Evolutionary conservation across 2,113 vertebrate genomes (phyloP).

Genomic region (Brachyistius frenatus): DNA sequence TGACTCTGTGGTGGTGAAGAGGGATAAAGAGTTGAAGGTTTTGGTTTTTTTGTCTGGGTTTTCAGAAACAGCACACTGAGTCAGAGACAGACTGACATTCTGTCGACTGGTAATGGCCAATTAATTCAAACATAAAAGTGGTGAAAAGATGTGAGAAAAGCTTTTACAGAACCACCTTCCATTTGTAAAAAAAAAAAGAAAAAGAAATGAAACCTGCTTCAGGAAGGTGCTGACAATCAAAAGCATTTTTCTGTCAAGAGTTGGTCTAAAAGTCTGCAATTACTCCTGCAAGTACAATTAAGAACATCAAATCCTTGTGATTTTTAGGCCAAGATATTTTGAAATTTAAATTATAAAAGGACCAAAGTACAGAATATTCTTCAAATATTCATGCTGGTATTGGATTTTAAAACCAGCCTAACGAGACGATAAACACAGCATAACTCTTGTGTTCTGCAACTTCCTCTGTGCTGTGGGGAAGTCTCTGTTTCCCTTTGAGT

Average conservation of each 20-base stretch:
- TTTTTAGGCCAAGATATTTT: not conserved
- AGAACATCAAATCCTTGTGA: not conserved
- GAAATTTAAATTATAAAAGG: not conserved
- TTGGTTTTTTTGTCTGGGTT: not conserved
- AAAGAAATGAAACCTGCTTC: not conserved
- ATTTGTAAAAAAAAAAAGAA: no score
- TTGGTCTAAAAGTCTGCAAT: not conserved
- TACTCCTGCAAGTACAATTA: not conserved
- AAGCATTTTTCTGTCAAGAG: not conserved
- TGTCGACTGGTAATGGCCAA: no score
- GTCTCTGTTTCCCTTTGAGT: slow-evolving; percentile 32
- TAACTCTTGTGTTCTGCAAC: not conserved
- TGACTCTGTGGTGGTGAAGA: slow-evolving; percentile 85
- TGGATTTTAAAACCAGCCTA: not conserved
- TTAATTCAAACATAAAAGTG: no score
- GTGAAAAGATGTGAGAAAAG: no score
- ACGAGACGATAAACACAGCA: not conserved
- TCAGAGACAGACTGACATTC: no score
- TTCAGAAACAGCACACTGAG: not conserved
- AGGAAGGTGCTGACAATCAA: not conserved
- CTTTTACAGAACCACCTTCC: no score
- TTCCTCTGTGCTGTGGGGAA: slow-evolving; percentile 61
- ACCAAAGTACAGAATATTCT: not conserved
- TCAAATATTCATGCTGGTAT: not conserved
- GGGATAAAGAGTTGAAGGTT: not conserved